phyloP scores from a whole-genome alignment of 2,888 invertebrate genomes.

The Mantis religiosa region DNA sequence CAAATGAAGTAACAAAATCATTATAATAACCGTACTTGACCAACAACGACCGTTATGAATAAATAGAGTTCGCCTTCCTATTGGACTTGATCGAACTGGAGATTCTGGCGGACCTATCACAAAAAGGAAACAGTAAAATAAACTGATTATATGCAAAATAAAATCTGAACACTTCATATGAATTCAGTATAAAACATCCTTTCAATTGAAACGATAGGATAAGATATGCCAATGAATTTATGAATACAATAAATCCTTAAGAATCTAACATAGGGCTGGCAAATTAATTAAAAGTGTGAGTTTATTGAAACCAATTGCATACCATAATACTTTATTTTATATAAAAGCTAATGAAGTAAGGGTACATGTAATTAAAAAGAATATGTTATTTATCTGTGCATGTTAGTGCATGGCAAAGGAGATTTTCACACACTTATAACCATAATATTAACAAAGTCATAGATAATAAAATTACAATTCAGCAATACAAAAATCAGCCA shows the following conservation, averaged over 20 bases:
- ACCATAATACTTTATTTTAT: not conserved
- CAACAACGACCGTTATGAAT: slow-evolving; percentile 27
- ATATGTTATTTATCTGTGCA: not conserved
- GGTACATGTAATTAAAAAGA: not conserved
- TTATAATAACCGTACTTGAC: slow-evolving; percentile 26
- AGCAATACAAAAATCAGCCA: not conserved
- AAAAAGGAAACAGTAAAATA: not conserved
- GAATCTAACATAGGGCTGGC: not conserved
- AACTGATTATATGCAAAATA: not conserved
- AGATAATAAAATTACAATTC: no score
- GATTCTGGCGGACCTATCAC: slow-evolving; percentile 20
- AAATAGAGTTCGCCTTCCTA: slow-evolving; percentile 27
- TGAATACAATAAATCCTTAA: not conserved
- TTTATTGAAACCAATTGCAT: not conserved
- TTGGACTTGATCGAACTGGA: slow-evolving; percentile 4
- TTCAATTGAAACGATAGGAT: not conserved
- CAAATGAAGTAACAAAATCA: not conserved
- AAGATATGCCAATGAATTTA: not conserved
- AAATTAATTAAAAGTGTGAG: not conserved
- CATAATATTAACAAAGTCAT: not conserved
- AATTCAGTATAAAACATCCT: not conserved
- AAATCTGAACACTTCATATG: not conserved
- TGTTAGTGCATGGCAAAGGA: not conserved
- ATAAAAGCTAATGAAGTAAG: not conserved
- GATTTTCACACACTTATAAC: not conserved